Evolutionary conservation across 2,888 invertebrate genomes (phyloP), one percentile per base, ranked within the genome.

Genomic region (Epinotia nisella): DNA sequence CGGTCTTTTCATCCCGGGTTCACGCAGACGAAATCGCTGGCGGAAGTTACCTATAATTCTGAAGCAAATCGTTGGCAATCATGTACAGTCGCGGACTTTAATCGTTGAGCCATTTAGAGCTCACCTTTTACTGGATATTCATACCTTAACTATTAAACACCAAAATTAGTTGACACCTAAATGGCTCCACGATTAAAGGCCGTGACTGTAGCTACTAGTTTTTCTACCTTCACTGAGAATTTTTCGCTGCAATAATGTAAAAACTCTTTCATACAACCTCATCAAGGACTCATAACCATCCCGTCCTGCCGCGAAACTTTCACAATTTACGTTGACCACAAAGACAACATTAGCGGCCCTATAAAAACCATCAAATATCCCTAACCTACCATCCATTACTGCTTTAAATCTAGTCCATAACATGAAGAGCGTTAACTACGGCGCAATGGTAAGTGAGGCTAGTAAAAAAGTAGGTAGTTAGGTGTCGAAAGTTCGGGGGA

Each of bases 291-390:
- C 77, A 76, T 76, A 77, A 77, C 76, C 76, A 80, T 77, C 75
- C 78, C 76, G 75, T 75, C 75, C 76, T 70, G 62, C 76, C 74
- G 70, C 67, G 71, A 74, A 81, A 81, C 76, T 80, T 81, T 80
- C 66, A 70, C 73, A 75, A 74, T 77, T 74, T 75, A 71, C 71
- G 74, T 69, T 74, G 58, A 71, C 71, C 74, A 74, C 71, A 74
- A 74, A 71, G 65, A 59, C 35, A 62, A 71, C 74, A 71, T 74
- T 71, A 71, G 65, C 67, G 19, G 58, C 39, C 55, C 45, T n/a
- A 66, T 74, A 71, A 70, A 71, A 67, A 67, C 53, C 56, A 41
- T 66, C 21, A 62, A 45, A 67, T 51, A 10, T 4, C 9, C n/a
- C 17, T 29, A 1, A 24, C 2, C 51, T 11, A 49, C 39, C 15